Conservation (phyloP, 2,797 vertebrate species). For the Myotis pilosus region DNA sequence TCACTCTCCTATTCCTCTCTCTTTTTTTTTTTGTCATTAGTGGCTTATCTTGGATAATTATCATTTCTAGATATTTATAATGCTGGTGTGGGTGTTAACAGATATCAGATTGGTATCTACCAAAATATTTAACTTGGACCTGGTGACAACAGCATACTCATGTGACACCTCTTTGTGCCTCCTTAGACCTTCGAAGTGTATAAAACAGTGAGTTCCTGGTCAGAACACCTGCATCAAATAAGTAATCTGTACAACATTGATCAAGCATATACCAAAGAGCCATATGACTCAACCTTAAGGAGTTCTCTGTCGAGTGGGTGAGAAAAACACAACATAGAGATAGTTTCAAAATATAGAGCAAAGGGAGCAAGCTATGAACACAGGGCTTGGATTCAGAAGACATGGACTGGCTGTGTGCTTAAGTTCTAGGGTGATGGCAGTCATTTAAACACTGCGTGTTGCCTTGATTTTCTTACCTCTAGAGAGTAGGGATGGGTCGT, state of each 20-base stretch:
- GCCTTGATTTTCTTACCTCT: not conserved
- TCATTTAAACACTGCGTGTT: not conserved
- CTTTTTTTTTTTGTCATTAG: not conserved
- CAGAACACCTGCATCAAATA: not conserved
- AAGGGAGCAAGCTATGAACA: not conserved
- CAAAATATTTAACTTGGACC: not conserved
- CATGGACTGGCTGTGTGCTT: not conserved
- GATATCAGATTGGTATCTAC: not conserved
- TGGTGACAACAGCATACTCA: not conserved
- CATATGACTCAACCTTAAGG: not conserved
- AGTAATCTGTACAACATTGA: not conserved
- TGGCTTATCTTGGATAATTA: not conserved
- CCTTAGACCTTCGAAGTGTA: not conserved
- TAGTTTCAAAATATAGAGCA: not conserved
- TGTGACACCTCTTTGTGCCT: not conserved
- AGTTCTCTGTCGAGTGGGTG: not conserved
- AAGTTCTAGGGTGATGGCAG: not conserved
- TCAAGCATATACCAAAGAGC: not conserved
- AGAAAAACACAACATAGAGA: not conserved
- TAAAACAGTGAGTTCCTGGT: not conserved
- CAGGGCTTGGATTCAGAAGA: not conserved
- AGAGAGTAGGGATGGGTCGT: not conserved
- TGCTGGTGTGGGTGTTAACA: not conserved
- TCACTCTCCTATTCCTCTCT: not conserved
- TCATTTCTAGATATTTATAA: not conserved